Conservation (phyloP, 2,113 vertebrate genomes). For the Leucosticte australis region DNA sequence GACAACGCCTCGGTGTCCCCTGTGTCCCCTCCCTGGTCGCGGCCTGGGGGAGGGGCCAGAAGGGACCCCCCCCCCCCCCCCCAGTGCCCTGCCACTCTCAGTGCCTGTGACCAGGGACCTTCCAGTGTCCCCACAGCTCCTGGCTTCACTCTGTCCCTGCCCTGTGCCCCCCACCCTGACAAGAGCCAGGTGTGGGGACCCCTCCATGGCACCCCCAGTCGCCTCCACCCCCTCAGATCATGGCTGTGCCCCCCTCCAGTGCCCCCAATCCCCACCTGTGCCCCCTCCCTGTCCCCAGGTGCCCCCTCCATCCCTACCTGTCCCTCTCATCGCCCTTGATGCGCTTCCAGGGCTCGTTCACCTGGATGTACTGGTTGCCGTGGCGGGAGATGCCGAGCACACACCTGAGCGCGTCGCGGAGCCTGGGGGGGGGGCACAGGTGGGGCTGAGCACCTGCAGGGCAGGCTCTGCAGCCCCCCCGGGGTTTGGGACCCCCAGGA, state of each 20-base stretch:
- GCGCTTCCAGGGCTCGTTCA: constrained; percentile 93
- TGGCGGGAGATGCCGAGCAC: constrained; percentile 93
- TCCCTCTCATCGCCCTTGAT: constrained; percentile 87
- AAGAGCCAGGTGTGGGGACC: neutral
- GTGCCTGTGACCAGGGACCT: neutral
- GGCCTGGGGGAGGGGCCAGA: neutral
- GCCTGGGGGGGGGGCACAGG: constrained; percentile 61
- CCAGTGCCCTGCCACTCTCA: neutral
- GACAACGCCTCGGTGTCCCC: neutral
- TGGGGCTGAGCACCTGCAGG: neutral
- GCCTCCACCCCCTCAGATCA: too few relatives aligned
- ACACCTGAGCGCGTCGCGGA: constrained; percentile 90
- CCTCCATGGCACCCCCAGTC: neutral
- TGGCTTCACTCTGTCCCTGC: neutral
- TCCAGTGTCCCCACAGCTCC: neutral
- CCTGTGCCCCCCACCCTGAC: neutral
- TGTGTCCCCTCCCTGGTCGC: too few relatives aligned
- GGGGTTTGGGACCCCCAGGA: accelerated
- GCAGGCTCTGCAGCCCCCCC: neutral
- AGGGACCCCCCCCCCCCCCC: neutral
- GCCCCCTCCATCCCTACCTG: constrained; percentile 58
- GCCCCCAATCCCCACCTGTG: too few relatives aligned
- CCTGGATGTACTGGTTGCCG: constrained; percentile 96
- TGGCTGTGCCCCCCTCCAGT: neutral
- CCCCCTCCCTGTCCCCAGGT: neutral